Evolutionary conservation across 1,140 invertebrate genomes (phyloP).

Genomic region (Drosophila willistoni): DNA sequence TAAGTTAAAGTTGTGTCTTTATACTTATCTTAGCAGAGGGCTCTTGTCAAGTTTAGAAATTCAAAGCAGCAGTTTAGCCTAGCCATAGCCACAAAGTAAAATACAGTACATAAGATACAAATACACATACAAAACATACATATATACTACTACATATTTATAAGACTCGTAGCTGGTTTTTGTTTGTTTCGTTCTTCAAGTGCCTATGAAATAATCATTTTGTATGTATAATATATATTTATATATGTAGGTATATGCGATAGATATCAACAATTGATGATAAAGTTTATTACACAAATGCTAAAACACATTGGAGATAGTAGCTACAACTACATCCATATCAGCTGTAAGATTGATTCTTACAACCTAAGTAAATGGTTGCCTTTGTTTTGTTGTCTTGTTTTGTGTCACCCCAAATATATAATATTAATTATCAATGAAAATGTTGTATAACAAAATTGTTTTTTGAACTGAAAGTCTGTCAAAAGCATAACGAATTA

Average conservation of each 20-base stretch:
- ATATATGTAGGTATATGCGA: constrained; percentile 24
- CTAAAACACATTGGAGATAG: constrained; percentile 2
- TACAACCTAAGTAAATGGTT: constrained; percentile 10
- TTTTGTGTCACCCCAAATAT: neutral
- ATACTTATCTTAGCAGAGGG: constrained; percentile 35
- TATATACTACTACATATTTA: constrained; percentile 15
- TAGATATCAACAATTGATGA: constrained; percentile 43
- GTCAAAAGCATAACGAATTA: constrained; percentile 9
- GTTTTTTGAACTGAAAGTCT: constrained; percentile 5
- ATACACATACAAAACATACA: constrained; percentile 24
- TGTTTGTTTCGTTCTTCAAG: constrained; percentile 75
- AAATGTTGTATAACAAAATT: constrained; percentile 10
- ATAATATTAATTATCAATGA: neutral
- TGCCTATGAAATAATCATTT: constrained; percentile 60
- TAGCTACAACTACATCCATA: neutral
- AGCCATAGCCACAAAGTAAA: constrained; percentile 8
- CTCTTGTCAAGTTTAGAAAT: constrained; percentile 55
- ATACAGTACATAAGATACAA: constrained; percentile 13
- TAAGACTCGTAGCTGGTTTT: constrained; percentile 42
- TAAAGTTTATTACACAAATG: constrained; percentile 17
- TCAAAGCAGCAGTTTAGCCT: constrained; percentile 34
- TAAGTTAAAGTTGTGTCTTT: constrained; percentile 10
- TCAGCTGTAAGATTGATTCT: constrained; percentile 9
- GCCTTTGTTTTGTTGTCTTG: constrained; percentile 5
- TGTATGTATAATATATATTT: constrained; percentile 32